Evolutionary conservation across 2,113 vertebrate species (phyloP), one percentile per base, ranked within the genome.

Genomic region (Heloderma charlesbogerti): DNA sequence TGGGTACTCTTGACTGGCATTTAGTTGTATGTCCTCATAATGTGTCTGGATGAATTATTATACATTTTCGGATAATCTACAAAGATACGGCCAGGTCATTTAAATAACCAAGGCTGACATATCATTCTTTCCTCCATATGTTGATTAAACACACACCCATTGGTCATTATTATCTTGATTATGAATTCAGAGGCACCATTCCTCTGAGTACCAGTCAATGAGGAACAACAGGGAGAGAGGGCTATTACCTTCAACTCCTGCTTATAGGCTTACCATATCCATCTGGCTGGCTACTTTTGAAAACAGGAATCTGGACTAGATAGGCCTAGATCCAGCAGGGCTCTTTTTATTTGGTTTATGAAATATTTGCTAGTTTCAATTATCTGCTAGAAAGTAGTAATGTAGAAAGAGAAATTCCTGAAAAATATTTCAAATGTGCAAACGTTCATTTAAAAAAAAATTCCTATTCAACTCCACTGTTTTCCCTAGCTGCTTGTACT

Each of bases 1-100:
- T 92, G 94, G 92, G 5, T 94, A 87, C 92, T 95, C 87, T 92
- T 92, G 88, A 71, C 94, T 93, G 91, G 93, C 93, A 93, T 94
- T 94, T 96, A 92, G 37, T 93, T 92, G 67, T 63, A 93, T 90
- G 88, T 78, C 87, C 85, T 94, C 91, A 93, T 93, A 86, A 93
- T 10, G 67, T 90, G 75, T 60, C 69, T 20, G 79, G 88, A n/a
- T 54, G 27, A 92, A 90, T 82, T 90, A 90, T 75, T 22, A 9
- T 4, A 45, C 54, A 63, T 57, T 93, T 94, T 94, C 67, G 1
- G 0, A 78, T 0, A 0, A 80, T 29, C 89, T 87, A 85, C 84
- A 92, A 88, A 77, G 54, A 86, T 89, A 37, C 7, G 84, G 78
- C 40, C 29, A 72, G 18, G 83, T 88, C 45, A 91, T 81, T 57